Percentiles rank a stretch among this genome's conserved stretches.
These are phyloP conservation scores for Cephonodes hylas DNA, from an alignment of 2,888 invertebrate genomes.

Conservation along the genomic window DNA sequence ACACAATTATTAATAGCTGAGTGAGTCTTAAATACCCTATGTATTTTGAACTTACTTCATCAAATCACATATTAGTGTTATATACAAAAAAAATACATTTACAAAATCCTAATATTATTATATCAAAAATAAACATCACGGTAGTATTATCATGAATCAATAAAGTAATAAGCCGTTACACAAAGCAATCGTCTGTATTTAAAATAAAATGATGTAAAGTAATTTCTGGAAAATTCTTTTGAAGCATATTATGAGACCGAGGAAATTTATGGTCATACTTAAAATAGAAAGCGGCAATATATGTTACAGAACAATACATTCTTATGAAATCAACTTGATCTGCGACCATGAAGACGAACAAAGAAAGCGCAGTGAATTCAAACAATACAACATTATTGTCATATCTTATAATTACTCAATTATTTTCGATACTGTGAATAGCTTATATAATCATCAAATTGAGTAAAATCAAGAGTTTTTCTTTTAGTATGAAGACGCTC, in stretches of 20 bases:
- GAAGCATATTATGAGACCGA: constrained; percentile 21
- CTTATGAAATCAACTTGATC: constrained; percentile 33
- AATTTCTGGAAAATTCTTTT: neutral
- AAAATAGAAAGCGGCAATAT: constrained; percentile 30
- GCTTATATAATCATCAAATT: constrained; percentile 19
- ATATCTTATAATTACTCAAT: constrained; percentile 38
- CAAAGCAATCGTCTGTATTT: neutral
- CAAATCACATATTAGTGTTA: too few relatives aligned
- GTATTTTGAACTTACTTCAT: too few relatives aligned
- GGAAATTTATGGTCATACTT: constrained; percentile 15
- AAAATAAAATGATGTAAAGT: neutral
- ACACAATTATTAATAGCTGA: too few relatives aligned
- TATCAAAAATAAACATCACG: too few relatives aligned
- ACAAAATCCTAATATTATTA: too few relatives aligned
- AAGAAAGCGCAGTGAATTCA: constrained; percentile 45
- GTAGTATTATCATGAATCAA: neutral
- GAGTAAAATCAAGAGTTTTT: neutral
- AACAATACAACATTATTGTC: constrained; percentile 57
- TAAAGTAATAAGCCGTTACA: neutral
- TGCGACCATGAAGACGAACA: constrained; percentile 25
- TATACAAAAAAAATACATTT: too few relatives aligned
- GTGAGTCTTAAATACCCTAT: too few relatives aligned
- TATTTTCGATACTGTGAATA: constrained; percentile 44
- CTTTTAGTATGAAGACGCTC: too few relatives aligned
- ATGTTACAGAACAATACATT: constrained; percentile 31